phyloP scores from a whole-genome alignment of 2,888 invertebrate genomes.

The Congeria kusceri region DNA sequence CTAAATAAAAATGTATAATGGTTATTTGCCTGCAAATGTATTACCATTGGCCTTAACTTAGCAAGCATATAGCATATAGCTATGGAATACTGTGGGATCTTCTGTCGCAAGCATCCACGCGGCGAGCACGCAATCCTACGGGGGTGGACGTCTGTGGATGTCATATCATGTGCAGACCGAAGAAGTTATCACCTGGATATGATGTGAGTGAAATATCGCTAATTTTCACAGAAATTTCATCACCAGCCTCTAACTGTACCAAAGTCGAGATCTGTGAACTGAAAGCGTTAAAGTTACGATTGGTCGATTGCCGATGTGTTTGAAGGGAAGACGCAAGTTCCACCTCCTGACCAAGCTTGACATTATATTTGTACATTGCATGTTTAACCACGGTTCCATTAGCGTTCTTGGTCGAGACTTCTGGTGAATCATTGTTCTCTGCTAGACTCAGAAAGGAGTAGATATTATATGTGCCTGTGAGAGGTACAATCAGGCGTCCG shows the following conservation, averaged over 20 bases:
- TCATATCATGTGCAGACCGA: constrained; percentile 20
- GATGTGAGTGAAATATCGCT: constrained; percentile 11
- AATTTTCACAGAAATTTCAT: constrained; percentile 27
- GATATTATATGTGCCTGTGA: constrained; percentile 20
- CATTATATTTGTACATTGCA: constrained; percentile 23
- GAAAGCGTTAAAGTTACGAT: constrained; percentile 14
- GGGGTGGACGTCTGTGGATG: not conserved
- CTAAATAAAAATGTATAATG: too few relatives aligned
- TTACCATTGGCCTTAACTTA: too few relatives aligned
- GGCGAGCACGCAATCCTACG: not conserved
- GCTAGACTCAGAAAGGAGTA: constrained; percentile 21
- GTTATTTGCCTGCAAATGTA: too few relatives aligned
- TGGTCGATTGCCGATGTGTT: constrained; percentile 14
- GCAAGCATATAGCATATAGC: too few relatives aligned
- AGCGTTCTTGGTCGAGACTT: not conserved
- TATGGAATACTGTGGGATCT: not conserved
- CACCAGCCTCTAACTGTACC: constrained; percentile 18
- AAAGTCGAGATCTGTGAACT: constrained; percentile 20
- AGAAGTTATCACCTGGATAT: constrained; percentile 15
- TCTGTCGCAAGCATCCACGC: not conserved
- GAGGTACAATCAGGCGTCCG: constrained; percentile 27
- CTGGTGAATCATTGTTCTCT: not conserved
- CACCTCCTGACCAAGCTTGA: not conserved
- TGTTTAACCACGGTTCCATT: constrained; percentile 8
- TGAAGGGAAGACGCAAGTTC: constrained; percentile 12